These are phyloP conservation scores for Phalanger gymnotis DNA, from an alignment of 2,797 vertebrate species.

Conservation along the genomic window DNA sequence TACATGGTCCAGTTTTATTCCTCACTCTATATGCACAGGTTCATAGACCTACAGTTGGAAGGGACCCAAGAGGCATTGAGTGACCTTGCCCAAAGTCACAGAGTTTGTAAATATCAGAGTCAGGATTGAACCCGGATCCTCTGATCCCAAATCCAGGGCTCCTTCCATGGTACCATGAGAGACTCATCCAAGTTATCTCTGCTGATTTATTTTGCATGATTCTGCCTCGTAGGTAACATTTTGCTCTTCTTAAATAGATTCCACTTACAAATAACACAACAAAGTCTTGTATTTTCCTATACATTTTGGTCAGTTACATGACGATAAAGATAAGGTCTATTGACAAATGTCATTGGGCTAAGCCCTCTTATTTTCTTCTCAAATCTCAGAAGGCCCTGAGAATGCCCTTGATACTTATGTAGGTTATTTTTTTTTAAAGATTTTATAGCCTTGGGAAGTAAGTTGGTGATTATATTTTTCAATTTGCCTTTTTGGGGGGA, in stretches of 20 bases:
- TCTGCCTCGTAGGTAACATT: background rate
- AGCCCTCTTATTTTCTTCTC: background rate
- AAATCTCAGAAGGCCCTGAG: background rate
- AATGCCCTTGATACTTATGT: background rate
- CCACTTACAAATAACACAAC: background rate
- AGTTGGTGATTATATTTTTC: background rate
- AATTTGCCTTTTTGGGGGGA: background rate
- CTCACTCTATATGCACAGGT: background rate
- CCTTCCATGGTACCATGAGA: background rate
- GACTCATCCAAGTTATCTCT: background rate
- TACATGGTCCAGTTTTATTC: background rate
- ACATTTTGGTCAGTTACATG: background rate
- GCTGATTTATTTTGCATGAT: background rate
- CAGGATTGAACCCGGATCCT: background rate
- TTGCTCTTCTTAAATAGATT: background rate
- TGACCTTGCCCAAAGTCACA: background rate
- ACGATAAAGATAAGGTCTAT: background rate
- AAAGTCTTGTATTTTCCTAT: background rate
- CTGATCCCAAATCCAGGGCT: background rate
- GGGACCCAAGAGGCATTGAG: background rate
- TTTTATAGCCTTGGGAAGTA: background rate
- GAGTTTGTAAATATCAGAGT: background rate
- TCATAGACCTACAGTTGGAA: background rate
- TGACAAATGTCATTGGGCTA: background rate
- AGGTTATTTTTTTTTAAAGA: background rate